phyloP scores from a whole-genome alignment of 2,113 vertebrate species.

The Phalacrocorax brasilianus region DNA sequence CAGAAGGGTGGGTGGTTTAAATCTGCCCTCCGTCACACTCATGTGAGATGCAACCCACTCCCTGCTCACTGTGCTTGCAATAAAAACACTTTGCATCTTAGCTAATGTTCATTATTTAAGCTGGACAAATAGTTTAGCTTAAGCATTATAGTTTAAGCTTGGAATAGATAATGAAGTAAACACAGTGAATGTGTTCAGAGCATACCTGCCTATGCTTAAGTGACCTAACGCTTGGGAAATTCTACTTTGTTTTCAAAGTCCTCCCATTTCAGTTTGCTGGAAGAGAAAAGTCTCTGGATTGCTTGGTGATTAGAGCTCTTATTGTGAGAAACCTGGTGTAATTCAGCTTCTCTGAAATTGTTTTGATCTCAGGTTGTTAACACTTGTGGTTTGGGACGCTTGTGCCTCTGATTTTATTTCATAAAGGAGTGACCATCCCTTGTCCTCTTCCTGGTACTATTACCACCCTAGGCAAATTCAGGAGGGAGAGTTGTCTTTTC shows the following conservation, averaged over 20 bases:
- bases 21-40: slow-evolving; percentile 30
- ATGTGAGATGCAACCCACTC: slow-evolving; percentile 48
- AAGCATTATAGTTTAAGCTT: background rate
- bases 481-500: background rate
- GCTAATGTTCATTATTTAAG: slow-evolving; percentile 61
- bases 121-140: background rate
- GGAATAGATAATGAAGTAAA: slow-evolving; percentile 4
- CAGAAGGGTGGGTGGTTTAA: slow-evolving; percentile 32
- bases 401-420: background rate
- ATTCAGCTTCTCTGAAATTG: background rate
- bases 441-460: rapidly evolving
- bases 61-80: slow-evolving; percentile 76
- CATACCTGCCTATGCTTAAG: background rate
- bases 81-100: slow-evolving; percentile 75
- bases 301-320: background rate
- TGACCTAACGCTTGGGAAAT: slow-evolving; percentile 1
- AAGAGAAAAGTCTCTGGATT: background rate
- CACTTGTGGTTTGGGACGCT: background rate
- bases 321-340: background rate
- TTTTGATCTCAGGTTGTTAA: background rate
- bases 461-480: background rate
- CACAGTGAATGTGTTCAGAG: background rate
- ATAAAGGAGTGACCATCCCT: background rate
- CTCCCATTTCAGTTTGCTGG: background rate
- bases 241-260: background rate